Base-by-base conservation (phyloP, 2,888 invertebrate genomes). In the Thysanoteuthis rhombus region DNA sequence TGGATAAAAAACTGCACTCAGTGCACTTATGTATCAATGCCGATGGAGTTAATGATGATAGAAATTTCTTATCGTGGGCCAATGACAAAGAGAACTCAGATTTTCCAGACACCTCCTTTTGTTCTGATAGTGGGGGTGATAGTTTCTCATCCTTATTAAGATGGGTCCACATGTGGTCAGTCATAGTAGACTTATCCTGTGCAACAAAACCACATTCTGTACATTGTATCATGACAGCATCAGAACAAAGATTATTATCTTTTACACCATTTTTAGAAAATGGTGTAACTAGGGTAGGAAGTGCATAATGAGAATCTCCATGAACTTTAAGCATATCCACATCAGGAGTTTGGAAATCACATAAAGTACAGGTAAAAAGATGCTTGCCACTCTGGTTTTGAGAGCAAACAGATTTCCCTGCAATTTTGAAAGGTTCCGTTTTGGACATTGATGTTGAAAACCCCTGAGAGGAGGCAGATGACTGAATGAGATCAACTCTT, bases 181-280 rank as follows among this genome's bases (percentile, higher is more conserved):
- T 95, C 94, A 97, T 95, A 4, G 95, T 93, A 40, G 96, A 95
- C 22, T 95, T 95, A 45, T 95, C 95, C 38, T 95, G 94, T 22
- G 96, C 96, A 10, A 96, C 95, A 94, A 96, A 96, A 25, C 97
- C 96, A 95, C 97, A 97, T 93, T 96, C 97, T 0, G 96, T 95
- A 94, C 97, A 97, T 94, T 96, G 96, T 45, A 97, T 95, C 93
- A 96, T 95, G 22, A 96, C 94, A 93, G 0, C 39, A 89, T 19
- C 58, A 22, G 36, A 5, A 36, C n/a, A 32, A 19, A 6, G 10
- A 32, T 39, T 89, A 36, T 40, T 25, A 52, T 36, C 28, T 89
- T 89, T 36, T 52, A 52, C 25, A 52, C 52, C 25, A 25, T 25
- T 22, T 52, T 52, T 52, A 4, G 22, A 52, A 52, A 52, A 52